These are phyloP conservation scores for Rousettus leschenaultii DNA, from an alignment of 2,113 vertebrate species.

Conservation along the genomic window DNA sequence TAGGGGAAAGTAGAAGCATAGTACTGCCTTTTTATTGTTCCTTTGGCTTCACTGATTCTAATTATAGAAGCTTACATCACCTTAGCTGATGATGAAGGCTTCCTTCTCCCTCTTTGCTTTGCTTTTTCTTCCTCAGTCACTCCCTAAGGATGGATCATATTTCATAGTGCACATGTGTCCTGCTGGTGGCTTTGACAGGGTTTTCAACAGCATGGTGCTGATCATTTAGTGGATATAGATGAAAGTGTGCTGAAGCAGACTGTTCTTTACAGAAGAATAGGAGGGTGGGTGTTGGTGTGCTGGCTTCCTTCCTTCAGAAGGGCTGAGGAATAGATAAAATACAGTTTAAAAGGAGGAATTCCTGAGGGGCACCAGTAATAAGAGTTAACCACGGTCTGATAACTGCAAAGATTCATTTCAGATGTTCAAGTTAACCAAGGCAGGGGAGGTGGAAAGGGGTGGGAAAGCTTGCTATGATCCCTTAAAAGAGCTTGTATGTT, in stretches of 20 bases:
- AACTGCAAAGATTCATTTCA: slow-evolving; percentile 40
- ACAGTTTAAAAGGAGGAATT: slow-evolving; percentile 57
- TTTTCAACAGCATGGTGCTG: slow-evolving; percentile 63
- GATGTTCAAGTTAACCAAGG: slow-evolving; percentile 18
- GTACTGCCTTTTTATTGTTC: slow-evolving; percentile 85
- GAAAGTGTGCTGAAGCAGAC: background rate
- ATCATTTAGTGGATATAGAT: slow-evolving; percentile 46
- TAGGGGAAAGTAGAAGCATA: slow-evolving; percentile 70
- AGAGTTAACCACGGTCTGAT: background rate
- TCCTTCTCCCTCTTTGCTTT: slow-evolving; percentile 73
- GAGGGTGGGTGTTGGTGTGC: background rate
- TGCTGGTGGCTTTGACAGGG: slow-evolving; percentile 68
- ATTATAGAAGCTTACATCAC: slow-evolving; percentile 97
- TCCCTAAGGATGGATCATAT: slow-evolving; percentile 81
- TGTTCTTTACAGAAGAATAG: slow-evolving; percentile 35
- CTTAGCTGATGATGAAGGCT: slow-evolving; percentile 86
- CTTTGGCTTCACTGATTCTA: slow-evolving; percentile 85
- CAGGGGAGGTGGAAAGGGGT: background rate
- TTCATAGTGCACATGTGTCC: slow-evolving; percentile 81
- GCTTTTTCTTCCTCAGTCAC: slow-evolving; percentile 59
- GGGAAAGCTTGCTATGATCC: background rate
- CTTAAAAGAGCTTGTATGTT: background rate
- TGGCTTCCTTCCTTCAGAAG: slow-evolving; percentile 10
- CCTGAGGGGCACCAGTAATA: slow-evolving; percentile 37
- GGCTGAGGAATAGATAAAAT: slow-evolving; percentile 57